These are phyloP conservation scores for Elephantulus edwardii DNA, from an alignment of 2,113 vertebrate species.

Conservation along the genomic window DNA sequence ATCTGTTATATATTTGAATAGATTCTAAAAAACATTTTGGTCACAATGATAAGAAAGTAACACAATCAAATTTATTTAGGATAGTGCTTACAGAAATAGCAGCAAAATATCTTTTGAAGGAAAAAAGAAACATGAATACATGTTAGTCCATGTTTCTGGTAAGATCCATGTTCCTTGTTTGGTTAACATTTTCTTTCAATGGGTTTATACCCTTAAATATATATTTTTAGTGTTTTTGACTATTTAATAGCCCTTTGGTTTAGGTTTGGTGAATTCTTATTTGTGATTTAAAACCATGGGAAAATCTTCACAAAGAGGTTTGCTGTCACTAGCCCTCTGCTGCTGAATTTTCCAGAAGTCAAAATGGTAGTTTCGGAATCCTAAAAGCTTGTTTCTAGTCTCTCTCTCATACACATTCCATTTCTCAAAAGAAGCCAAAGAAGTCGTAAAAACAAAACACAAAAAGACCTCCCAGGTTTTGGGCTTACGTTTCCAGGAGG, in stretches of 20 bases:
- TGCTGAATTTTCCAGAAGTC: not conserved
- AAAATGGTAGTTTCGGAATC: not conserved
- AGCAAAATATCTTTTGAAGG: not conserved
- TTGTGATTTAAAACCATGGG: not conserved
- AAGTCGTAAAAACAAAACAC: not conserved
- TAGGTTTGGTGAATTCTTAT: not conserved
- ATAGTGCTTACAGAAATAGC: not conserved
- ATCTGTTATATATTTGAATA: not conserved
- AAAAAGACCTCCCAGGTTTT: not conserved
- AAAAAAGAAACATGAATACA: not conserved
- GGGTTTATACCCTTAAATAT: not conserved
- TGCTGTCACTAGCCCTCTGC: not conserved
- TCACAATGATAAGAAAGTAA: not conserved
- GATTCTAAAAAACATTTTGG: not conserved
- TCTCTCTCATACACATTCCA: not conserved
- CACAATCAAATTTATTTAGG: not conserved
- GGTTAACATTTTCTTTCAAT: not conserved
- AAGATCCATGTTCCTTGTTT: not conserved
- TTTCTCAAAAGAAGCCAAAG: not conserved
- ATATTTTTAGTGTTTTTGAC: not conserved
- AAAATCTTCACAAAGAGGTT: not conserved
- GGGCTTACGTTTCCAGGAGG: not conserved
- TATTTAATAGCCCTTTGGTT: not conserved
- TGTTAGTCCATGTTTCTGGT: not conserved
- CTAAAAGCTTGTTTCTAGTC: constrained; percentile 12